Percentiles rank a stretch among this genome's conserved stretches.
phyloP scores from a whole-genome alignment of 2,797 vertebrate genomes.

The Myotis daubentonii region DNA sequence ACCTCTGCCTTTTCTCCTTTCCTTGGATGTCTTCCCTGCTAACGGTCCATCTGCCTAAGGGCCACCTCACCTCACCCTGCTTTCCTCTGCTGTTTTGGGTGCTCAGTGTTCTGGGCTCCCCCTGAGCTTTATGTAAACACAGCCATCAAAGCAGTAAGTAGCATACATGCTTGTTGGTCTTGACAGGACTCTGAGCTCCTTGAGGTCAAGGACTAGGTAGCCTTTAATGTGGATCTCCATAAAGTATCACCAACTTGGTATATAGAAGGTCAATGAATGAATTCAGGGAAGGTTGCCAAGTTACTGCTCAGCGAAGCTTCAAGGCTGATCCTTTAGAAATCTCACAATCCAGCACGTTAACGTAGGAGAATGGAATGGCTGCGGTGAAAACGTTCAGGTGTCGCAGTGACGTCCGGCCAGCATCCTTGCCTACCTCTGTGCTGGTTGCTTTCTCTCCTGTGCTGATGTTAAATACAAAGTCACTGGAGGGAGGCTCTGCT shows the following conservation, averaged over 20 bases:
- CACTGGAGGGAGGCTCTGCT: background rate
- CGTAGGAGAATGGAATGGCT: background rate
- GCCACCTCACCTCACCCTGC: background rate
- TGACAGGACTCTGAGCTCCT: background rate
- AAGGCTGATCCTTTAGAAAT: background rate
- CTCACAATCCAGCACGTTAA: background rate
- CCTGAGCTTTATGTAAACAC: background rate
- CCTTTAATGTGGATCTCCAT: background rate
- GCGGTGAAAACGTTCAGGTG: background rate
- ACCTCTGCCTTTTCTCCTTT: conserved; percentile 6
- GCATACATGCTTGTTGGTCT: background rate
- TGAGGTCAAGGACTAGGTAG: background rate
- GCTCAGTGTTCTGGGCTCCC: background rate
- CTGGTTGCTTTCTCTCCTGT: background rate
- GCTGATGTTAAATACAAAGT: background rate
- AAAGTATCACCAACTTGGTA: background rate
- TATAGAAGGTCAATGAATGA: background rate
- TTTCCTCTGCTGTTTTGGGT: background rate
- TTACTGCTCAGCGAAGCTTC: background rate
- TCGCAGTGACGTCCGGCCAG: background rate
- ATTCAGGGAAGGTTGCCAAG: background rate
- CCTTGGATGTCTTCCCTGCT: background rate
- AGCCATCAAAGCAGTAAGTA: background rate
- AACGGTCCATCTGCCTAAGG: background rate
- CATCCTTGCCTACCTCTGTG: background rate